A percentile compares a stretch with the other conserved stretches of the same genome.
Conservation (phyloP, 2,113 vertebrate genomes). For the Opisthocomus hoazin region DNA sequence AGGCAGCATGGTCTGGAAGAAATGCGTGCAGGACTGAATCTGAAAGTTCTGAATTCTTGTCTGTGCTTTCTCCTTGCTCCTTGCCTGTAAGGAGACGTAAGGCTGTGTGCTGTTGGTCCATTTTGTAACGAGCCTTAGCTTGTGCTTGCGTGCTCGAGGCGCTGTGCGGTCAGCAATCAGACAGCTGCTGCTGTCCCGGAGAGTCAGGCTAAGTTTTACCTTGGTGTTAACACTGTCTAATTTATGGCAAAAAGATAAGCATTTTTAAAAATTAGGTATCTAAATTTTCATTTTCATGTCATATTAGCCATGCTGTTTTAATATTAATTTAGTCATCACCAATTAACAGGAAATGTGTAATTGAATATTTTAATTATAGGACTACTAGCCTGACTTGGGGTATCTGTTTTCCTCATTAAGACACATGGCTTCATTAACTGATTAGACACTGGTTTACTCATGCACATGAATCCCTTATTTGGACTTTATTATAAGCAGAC, state of each 20-base stretch:
- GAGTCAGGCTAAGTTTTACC: neutral
- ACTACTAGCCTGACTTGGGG: neutral
- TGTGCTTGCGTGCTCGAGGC: neutral
- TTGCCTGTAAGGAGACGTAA: neutral
- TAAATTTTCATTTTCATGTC: neutral
- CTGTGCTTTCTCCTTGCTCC: neutral
- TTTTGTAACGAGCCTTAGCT: neutral
- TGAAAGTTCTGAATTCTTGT: neutral
- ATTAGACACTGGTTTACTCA: neutral
- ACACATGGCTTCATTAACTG: slow-evolving; percentile 41
- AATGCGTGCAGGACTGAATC: neutral
- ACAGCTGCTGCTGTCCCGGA: neutral
- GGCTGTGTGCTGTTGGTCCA: neutral
- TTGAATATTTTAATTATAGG: slow-evolving; percentile 42
- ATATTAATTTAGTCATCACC: neutral
- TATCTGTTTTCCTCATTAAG: slow-evolving; percentile 54
- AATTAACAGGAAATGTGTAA: slow-evolving; percentile 45
- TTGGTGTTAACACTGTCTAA: neutral
- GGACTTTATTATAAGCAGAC: slow-evolving; percentile 14
- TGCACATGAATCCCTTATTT: slow-evolving; percentile 8
- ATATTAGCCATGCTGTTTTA: neutral
- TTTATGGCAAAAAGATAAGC: neutral
- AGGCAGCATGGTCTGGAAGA: neutral
- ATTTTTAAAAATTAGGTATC: neutral
- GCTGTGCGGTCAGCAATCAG: neutral